Evolutionary conservation across 2,113 vertebrate species (phyloP), one percentile per base, ranked within the genome.

Genomic region (Grammomys surdaster): DNA sequence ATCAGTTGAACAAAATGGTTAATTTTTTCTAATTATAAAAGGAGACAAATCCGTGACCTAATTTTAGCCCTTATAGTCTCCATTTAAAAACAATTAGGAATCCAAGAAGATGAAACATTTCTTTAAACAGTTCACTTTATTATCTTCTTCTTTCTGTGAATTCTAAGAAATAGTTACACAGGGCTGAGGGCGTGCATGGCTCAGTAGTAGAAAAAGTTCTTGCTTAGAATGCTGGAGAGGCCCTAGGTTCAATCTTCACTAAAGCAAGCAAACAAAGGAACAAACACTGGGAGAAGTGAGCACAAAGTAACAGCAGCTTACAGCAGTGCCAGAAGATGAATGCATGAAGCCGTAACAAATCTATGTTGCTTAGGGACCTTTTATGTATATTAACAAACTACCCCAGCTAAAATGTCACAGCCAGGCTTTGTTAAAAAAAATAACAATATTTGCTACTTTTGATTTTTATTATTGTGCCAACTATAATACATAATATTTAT

Each of bases 291-390:
- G 65, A 70, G 69, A 56, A 95, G 43, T 16, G 24, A 2, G 3
- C 3, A 88, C 20, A 31, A 97, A 43, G 91, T 90, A 96, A 88
- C 3, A 80, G 26, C 0, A 94, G 11, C 36, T 33, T 2, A 90
- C 10, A 92, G 92, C 36, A 96, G 22, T 67, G 89, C 48, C 92
- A 93, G 48, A 46, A 88, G 90, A 76, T 7, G 89, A 77, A 63
- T 19, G 31, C 2, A 11, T 90, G 69, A 89, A 84, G 75, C 70
- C 54, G 19, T 6, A 87, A 51, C 4, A 93, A 88, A 17, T 58
- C 33, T 54, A n/a, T 19, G 19, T 3, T 89, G 36, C 8, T 72
- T 40, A 54, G n/a, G 33, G 75, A 56, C 1, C 4, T 90, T 70
- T 85, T 93, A 43, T 36, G 13, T 70, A 84, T 91, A 46, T 43